These are phyloP conservation scores for Erpornis zantholeuca DNA, from an alignment of 2,113 vertebrate species.

Conservation along the genomic window DNA sequence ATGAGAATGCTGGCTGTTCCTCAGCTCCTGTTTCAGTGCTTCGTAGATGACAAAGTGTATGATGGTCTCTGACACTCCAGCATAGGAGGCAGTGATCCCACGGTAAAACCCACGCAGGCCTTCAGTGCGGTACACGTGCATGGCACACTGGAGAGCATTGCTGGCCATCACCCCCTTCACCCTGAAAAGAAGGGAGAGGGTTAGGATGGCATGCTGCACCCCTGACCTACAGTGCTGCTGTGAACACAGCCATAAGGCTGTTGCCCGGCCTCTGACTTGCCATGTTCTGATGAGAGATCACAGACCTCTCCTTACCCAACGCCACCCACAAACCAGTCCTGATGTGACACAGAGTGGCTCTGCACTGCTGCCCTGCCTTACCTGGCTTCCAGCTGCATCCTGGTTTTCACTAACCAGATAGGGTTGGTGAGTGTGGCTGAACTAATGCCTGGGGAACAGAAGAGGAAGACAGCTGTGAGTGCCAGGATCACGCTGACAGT, in stretches of 20 bases:
- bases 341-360: neutral
- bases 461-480: neutral
- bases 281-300: neutral
- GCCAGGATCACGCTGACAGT: neutral
- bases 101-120: constrained; percentile 66
- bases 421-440: constrained; percentile 63
- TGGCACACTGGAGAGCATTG: constrained; percentile 50
- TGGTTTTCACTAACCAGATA: constrained; percentile 71
- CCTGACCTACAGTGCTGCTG: neutral
- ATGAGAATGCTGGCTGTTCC: neutral
- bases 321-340: neutral
- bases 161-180: neutral
- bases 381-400: constrained; percentile 67
- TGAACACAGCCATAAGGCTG: neutral
- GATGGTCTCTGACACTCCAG: constrained; percentile 67
- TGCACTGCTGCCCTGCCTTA: neutral
- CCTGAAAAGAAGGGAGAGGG: neutral
- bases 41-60: constrained; percentile 71
- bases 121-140: constrained; percentile 45
- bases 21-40: constrained; percentile 54
- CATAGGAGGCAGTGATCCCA: constrained; percentile 67
- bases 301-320: neutral
- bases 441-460: constrained; percentile 35
- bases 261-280: neutral
- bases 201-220: neutral